Evolutionary conservation across 1,140 invertebrate genomes (phyloP).

Genomic region (Macrocentrus cingulum): DNA sequence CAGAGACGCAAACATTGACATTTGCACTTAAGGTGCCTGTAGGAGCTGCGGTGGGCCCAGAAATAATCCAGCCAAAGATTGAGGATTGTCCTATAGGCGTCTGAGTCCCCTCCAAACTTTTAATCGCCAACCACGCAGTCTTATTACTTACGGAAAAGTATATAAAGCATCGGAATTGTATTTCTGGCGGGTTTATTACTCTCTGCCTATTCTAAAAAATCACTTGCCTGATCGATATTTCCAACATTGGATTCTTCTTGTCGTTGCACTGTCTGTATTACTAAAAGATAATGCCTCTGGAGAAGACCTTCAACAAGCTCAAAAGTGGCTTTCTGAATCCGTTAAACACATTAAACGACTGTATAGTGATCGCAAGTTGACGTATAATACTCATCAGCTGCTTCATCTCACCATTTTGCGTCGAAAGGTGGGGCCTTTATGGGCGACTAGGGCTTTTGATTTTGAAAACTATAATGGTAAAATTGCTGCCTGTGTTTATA

Average conservation of each 20-base stretch:
- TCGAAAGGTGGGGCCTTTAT: conserved; percentile 32
- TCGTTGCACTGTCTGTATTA: conserved; percentile 24
- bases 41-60: too few relatives aligned
- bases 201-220: conserved; percentile 20
- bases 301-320: conserved; percentile 24
- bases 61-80: too few relatives aligned
- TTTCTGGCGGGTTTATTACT: conserved; percentile 33
- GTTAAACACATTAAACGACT: conserved; percentile 25
- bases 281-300: conserved; percentile 20
- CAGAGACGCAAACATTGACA: too few relatives aligned
- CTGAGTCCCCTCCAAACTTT: conserved; percentile 30
- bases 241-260: conserved; percentile 33
- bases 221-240: conserved; percentile 31
- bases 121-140: conserved; percentile 22
- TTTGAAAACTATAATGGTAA: conserved; percentile 32
- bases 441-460: conserved; percentile 25
- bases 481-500: conserved; percentile 28
- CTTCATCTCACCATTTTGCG: conserved; percentile 31
- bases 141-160: conserved; percentile 18
- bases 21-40: too few relatives aligned
- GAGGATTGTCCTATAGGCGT: conserved; percentile 11
- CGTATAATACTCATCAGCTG: conserved; percentile 33
- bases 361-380: conserved; percentile 22
- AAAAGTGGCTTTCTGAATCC: conserved; percentile 28
- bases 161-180: conserved; percentile 34